Base-by-base conservation (phyloP, 2,113 vertebrate genomes). In the Dipodomys merriami region DNA sequence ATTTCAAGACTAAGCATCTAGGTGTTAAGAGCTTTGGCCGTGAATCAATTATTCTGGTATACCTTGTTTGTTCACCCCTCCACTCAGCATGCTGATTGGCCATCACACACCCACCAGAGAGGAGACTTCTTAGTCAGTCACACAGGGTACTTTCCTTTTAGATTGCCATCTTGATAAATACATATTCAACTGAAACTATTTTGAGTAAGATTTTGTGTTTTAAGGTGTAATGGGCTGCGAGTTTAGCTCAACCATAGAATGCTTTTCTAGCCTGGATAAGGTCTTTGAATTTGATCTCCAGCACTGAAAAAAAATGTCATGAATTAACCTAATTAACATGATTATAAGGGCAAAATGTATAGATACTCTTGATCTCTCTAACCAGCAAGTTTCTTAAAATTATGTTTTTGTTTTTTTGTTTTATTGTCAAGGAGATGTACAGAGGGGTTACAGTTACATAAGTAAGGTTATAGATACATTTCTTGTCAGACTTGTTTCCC, bases 161-260 rank as follows among this genome's bases (percentile, higher is more conserved):
- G 25, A 83, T 88, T 6, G 22, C 11, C 12, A 46, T 30, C 88
- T 81, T 89, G 53, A 84, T 86, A 90, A 95, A 60, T 9, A 35
- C 33, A 25, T 67, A 12, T 62, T 92, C 39, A 33, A 29, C 20
- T 84, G 73, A 86, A 82, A 73, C 69, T 12, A 60, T 64, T 62
- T 83, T 89, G 84, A 86, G 23, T 91, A 92, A 73, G 57, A 77
- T 83, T 86, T 85, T 85, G 39, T 1, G 64, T 46, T 72, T 60
- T 78, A 90, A 91, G 29, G 11, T 71, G 9, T 65, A 20, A 18
- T 87, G 27, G n/a, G 44, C 7, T n/a, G 22, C 81, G 22, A 18
- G 23, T 35, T 10, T 7, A 35, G 23, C 8, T 86, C 16, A 78
- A 23, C 49, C 16, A 13, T 85, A 49, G 23, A 23, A 44, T 0